Evolutionary conservation across 2,888 invertebrate species (phyloP).

Genomic region (Melipona bicolor): DNA sequence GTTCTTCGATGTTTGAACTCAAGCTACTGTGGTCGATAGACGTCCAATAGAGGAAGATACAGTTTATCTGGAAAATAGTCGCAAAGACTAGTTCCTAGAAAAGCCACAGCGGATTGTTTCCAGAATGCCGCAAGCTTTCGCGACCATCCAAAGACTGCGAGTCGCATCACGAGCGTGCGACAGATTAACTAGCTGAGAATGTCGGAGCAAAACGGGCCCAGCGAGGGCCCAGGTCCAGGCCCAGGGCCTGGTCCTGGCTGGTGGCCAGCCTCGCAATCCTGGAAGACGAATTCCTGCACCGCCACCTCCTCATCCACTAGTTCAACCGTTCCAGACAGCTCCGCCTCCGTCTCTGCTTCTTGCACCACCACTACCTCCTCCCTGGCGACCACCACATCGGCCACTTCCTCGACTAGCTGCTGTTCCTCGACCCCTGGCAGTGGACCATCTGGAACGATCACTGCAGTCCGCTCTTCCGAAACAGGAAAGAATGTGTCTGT

Average conservation of each 20-base stretch:
- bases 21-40: conserved; percentile 6
- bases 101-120: conserved; percentile 54
- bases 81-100: conserved; percentile 1
- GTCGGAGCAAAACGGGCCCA: conserved; percentile 83
- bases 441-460: conserved; percentile 82
- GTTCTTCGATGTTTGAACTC: conserved; percentile 6
- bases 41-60: neutral
- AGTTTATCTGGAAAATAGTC: neutral
- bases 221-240: conserved; percentile 78
- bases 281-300: conserved; percentile 69
- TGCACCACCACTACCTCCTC: conserved; percentile 60
- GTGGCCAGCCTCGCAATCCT: conserved; percentile 81
- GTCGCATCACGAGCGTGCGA: conserved; percentile 66
- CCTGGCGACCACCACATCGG: conserved; percentile 59
- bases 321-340: conserved; percentile 71
- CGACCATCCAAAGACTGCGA: conserved; percentile 63
- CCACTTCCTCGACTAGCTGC: conserved; percentile 77
- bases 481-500: conserved; percentile 89
- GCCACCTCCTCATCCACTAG: conserved; percentile 40
- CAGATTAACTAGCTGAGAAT: conserved; percentile 79
- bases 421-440: conserved; percentile 77
- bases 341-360: conserved; percentile 77
- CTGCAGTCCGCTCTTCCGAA: conserved; percentile 85
- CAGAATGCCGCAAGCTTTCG: conserved; percentile 80
- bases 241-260: conserved; percentile 73